A percentile compares a stretch with the other conserved stretches of the same genome.
Conservation (phyloP, 2,888 invertebrate species). For the Epiblema foenella region DNA sequence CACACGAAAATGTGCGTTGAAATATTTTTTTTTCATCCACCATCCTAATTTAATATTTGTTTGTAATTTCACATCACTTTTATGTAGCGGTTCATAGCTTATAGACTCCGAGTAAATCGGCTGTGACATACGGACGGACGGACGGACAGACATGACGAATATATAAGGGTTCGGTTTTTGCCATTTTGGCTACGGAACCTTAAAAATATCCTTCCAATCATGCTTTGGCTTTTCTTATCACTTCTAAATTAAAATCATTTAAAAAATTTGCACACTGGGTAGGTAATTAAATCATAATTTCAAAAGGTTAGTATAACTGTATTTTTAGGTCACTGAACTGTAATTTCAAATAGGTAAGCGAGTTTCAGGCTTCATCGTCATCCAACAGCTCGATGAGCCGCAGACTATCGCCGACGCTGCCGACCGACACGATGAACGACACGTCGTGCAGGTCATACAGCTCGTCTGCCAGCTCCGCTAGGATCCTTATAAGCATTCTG, state of each 20-base stretch:
- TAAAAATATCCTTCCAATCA: neutral
- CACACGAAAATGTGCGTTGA: no score
- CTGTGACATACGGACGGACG: no score
- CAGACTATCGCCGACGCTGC: conserved; percentile 67
- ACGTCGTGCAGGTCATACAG: conserved; percentile 71
- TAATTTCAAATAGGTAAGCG: conserved; percentile 42
- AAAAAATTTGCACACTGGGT: neutral
- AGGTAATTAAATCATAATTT: neutral
- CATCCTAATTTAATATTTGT: no score
- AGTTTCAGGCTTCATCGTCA: conserved; percentile 64
- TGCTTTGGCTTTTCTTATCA: conserved; percentile 1
- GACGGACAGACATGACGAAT: no score
- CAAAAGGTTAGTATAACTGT: neutral
- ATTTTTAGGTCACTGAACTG: conserved; percentile 11
- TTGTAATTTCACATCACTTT: no score
- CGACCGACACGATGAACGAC: conserved; percentile 72
- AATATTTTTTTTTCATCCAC: no score
- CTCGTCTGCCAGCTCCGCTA: conserved; percentile 66
- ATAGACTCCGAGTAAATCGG: no score
- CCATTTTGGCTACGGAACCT: no score
- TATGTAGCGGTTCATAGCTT: no score
- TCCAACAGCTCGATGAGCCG: conserved; percentile 72
- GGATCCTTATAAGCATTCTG: conserved; percentile 68
- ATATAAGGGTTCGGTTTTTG: no score
- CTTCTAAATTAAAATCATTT: neutral